Base-by-base conservation (phyloP, 2,888 invertebrate genomes). In the Monopis laevigella region DNA sequence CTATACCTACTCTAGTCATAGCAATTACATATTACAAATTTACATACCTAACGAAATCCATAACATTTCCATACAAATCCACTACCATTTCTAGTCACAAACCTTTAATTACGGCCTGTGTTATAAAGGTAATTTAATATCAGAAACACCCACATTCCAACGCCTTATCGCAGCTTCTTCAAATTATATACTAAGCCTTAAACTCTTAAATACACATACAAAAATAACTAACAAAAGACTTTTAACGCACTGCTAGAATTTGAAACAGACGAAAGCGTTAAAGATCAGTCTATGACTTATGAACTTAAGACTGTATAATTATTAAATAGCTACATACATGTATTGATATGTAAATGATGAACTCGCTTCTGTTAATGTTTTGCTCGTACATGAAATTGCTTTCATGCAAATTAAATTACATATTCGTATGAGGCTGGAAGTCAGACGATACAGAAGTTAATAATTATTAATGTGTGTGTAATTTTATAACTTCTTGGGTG, bases 371-470 rank as follows among this genome's bases (percentile, higher is more conserved):
- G 56, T 58, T 63, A 58, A 59, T 64, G 62, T 65, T 65, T 66
- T 58, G 61, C 57, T 56, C 54, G 51, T 60, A 65, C 65, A 68
- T 56, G 63, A 68, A 70, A 71, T 69, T 63, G 70, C 70, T 73
- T 69, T 70, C 63, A 61, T 65, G 64, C 61, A 58, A 65, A 72
- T 73, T 67, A 62, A 71, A 72, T 72, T 68, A 65, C 55, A 59
- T 64, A 65, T 67, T 66, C 66, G 64, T 64, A 62, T 63, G 60
- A 59, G 61, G 58, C 29, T 62, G 65, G 59, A 59, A 50, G 49
- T 24, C 10, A 42, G 55, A 45, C 19, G 36, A 24, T 45, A 44
- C 48, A 52, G 53, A 54, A 59, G 61, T 58, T 58, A 58, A 57
- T 58, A 59, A 59, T 62, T 56, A 55, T n/a, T n/a, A n/a, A n/a